These are phyloP conservation scores for Corydoras maculifer DNA, from an alignment of 2,113 vertebrate species.

Conservation along the genomic window DNA sequence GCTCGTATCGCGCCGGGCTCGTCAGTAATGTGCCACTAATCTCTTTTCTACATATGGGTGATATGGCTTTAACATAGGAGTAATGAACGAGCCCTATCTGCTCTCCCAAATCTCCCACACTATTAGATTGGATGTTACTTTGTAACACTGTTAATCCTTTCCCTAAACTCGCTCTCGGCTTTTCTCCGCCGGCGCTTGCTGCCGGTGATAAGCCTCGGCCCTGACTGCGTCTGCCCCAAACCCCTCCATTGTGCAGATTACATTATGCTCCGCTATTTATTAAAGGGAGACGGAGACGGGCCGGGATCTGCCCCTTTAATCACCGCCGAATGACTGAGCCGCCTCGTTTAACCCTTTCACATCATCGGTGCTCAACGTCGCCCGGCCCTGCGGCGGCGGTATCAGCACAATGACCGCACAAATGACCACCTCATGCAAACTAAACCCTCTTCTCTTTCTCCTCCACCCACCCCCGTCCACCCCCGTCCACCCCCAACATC, in stretches of 20 bases:
- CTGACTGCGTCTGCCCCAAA: slow-evolving; percentile 10
- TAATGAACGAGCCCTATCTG: slow-evolving; percentile 22
- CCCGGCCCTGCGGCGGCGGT: slow-evolving; percentile 6
- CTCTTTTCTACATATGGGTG: background rate
- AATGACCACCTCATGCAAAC: slow-evolving; percentile 45
- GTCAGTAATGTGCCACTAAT: slow-evolving; percentile 4
- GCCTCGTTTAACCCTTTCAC: slow-evolving; percentile 29
- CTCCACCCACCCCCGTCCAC: too few relatives aligned
- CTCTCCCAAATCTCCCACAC: slow-evolving; percentile 20
- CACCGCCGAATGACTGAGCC: slow-evolving; percentile 23
- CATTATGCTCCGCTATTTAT: slow-evolving; percentile 38
- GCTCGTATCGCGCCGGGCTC: background rate
- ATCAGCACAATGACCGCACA: slow-evolving; percentile 47
- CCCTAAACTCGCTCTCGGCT: background rate
- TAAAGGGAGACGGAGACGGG: slow-evolving; percentile 17
- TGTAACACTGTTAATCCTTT: slow-evolving; percentile 31
- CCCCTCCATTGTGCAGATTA: slow-evolving; percentile 29
- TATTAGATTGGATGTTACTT: slow-evolving; percentile 27
- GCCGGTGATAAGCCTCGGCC: slow-evolving; percentile 4
- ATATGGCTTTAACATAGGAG: background rate
- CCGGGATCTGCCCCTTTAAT: slow-evolving; percentile 37
- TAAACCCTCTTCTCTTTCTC: slow-evolving; percentile 19
- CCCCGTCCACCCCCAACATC: background rate
- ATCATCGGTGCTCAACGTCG: slow-evolving; percentile 28
- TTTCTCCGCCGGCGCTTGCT: slow-evolving; percentile 8